Evolutionary conservation across 2,113 vertebrate species (phyloP).

Genomic region (Sus scrofa): T2T-Sscrofa CM000814.6:142879001-142879500

Average conservation of each 20-base stretch:
- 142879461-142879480: constrained; percentile 90
- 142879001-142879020: background rate
- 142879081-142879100: constrained; percentile 56
- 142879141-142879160: background rate
- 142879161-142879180: background rate
- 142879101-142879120: background rate
- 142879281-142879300: constrained; percentile 31
- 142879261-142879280: constrained; percentile 10
- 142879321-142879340: background rate
- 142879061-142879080: background rate
- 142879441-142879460: constrained; percentile 90
- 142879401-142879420: constrained; percentile 90
- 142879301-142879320: background rate
- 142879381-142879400: constrained; percentile 80
- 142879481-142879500: constrained; percentile 90
- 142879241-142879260: background rate
- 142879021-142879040: background rate
- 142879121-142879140: background rate
- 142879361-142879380: constrained; percentile 82
- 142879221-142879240: constrained; percentile 40
- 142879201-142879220: constrained; percentile 15
- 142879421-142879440: constrained; percentile 89
- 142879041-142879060: constrained; percentile 58
- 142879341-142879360: constrained; percentile 60
- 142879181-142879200: background rate